Percentiles rank a stretch among this genome's conserved stretches.
Conservation (phyloP, 2,113 vertebrate genomes). For the Fulica atra region DNA sequence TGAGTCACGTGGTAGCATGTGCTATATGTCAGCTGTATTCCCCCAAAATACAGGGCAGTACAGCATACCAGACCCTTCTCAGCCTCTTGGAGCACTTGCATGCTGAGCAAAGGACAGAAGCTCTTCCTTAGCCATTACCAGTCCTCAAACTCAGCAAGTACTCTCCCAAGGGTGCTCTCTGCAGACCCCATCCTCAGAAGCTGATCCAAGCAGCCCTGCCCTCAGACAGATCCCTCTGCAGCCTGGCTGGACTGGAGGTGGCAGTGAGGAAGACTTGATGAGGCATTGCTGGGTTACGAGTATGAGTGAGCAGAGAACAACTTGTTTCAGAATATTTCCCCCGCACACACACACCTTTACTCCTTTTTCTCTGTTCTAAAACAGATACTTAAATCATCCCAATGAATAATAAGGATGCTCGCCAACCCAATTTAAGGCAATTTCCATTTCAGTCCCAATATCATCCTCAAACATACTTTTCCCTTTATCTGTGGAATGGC, state of each 20-base stretch:
- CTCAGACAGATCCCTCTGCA: not conserved
- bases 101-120: not conserved
- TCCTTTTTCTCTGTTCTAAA: not conserved
- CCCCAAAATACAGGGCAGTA: not conserved
- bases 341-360: not conserved
- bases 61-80: not conserved
- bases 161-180: not conserved
- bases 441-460: constrained; percentile 58
- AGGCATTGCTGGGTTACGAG: not conserved
- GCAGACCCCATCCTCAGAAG: not conserved
- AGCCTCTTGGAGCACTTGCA: not conserved
- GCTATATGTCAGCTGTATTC: not conserved
- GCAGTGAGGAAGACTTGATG: not conserved
- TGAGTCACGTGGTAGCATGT: fast-evolving
- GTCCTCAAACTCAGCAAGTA: not conserved
- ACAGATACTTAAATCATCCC: constrained; percentile 32
- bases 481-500: constrained; percentile 54
- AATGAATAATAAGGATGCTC: constrained; percentile 38
- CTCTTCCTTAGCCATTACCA: not conserved
- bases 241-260: not conserved
- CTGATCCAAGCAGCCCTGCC: not conserved
- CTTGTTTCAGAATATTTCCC: not conserved
- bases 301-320: not conserved
- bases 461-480: constrained; percentile 66
- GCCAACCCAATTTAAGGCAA: constrained; percentile 33